phyloP scores from a whole-genome alignment of 1,140 invertebrate species.

The Augochlora pura region DNA sequence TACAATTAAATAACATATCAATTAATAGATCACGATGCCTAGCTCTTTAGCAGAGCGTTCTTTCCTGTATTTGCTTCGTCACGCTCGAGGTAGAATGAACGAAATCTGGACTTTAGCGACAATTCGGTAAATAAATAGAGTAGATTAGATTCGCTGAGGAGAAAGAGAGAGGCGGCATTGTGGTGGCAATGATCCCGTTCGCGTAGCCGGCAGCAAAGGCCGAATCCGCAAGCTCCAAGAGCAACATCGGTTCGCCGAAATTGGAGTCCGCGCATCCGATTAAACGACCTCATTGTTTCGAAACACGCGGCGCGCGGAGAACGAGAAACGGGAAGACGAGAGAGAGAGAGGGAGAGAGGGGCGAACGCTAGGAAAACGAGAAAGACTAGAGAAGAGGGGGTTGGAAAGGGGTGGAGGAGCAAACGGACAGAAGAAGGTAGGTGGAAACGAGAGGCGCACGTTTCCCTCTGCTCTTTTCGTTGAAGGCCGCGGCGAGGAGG shows the following conservation, averaged over 20 bases:
- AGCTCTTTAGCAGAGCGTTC: no score
- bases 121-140: background rate
- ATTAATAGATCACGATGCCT: no score
- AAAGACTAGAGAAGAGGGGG: no score
- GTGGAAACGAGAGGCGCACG: background rate
- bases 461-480: conserved; percentile 43
- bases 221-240: conserved; percentile 28
- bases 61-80: no score
- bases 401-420: no score
- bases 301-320: conserved; percentile 8
- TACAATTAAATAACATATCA: no score
- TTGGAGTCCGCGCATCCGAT: conserved; percentile 39
- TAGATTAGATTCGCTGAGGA: background rate
- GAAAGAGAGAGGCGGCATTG: no score
- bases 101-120: no score
- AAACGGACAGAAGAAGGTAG: background rate
- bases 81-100: no score
- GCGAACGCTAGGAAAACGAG: no score
- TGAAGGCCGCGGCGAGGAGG: conserved; percentile 24
- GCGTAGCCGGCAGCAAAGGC: background rate
- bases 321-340: background rate
- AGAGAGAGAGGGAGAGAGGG: background rate
- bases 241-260: conserved; percentile 19
- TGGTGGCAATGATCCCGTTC: background rate
- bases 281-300: conserved; percentile 34